Conservation (phyloP, 2,113 vertebrate genomes). For the human region GRCh38 chr7:6251001-6251500, state of each 20-base stretch:
- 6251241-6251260: neutral
- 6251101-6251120: too few species aligned
- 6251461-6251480: neutral
- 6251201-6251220: neutral
- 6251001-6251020: too few species aligned
- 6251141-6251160: too few species aligned
- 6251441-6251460: neutral
- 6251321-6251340: neutral
- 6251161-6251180: too few species aligned
- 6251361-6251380: neutral
- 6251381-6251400: neutral
- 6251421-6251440: neutral
- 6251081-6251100: too few species aligned
- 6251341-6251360: neutral
- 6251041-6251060: too few species aligned
- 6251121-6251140: too few species aligned
- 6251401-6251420: neutral
- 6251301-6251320: neutral
- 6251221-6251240: neutral
- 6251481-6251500: neutral
- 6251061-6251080: too few species aligned
- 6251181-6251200: neutral
- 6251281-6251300: neutral
- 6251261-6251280: too few species aligned
- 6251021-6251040: too few species aligned